Evolutionary conservation across 2,888 invertebrate genomes (phyloP).

Genomic region (Geotrupes spiniger): DNA sequence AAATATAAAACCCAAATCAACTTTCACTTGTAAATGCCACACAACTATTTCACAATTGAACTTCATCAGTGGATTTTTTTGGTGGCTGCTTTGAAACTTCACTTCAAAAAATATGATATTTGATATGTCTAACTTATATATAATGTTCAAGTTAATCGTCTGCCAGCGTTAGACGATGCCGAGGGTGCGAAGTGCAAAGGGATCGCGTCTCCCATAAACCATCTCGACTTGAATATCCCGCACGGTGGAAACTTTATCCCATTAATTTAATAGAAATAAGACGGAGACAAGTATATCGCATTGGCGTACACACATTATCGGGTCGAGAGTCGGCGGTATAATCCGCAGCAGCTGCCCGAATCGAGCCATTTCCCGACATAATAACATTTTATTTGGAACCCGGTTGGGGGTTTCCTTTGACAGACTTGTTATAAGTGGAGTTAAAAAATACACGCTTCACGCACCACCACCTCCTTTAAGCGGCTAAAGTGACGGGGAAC

Average conservation of each 20-base stretch:
- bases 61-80: too few relatives aligned
- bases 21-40: too few relatives aligned
- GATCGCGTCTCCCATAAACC: not conserved
- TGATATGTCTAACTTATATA: too few relatives aligned
- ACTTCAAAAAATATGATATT: too few relatives aligned
- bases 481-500: slow-evolving; percentile 33
- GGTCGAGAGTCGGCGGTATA: slow-evolving; percentile 6
- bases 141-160: not conserved
- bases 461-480: slow-evolving; percentile 39
- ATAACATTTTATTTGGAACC: slow-evolving; percentile 21
- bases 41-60: too few relatives aligned
- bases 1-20: too few relatives aligned
- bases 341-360: slow-evolving; percentile 24
- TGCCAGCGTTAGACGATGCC: not conserved
- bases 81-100: too few relatives aligned
- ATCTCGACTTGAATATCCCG: not conserved
- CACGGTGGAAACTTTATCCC: not conserved
- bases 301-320: not conserved
- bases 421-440: slow-evolving; percentile 28
- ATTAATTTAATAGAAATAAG: not conserved
- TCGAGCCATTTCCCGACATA: slow-evolving; percentile 22
- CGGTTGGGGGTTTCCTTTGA: slow-evolving; percentile 19
- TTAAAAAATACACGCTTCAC: slow-evolving; percentile 43
- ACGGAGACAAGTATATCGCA: not conserved
- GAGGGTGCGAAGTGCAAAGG: not conserved